Conservation (phyloP, 2,797 vertebrate species). For the Acomys russatus region DNA sequence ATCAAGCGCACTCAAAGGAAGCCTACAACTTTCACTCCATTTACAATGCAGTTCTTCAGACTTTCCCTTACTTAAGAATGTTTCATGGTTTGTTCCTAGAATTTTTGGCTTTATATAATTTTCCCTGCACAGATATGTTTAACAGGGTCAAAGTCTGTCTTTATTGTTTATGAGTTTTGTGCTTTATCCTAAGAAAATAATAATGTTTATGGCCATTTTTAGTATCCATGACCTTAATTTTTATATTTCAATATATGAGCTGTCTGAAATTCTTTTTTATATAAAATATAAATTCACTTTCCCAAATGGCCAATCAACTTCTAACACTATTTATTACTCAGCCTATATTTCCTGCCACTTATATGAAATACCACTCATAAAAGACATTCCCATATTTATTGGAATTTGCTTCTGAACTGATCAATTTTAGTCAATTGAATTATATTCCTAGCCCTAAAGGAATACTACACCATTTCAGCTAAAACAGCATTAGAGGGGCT, state of each 20-base stretch:
- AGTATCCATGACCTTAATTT: slow-evolving; percentile 57
- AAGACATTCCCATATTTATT: slow-evolving; percentile 46
- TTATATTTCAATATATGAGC: slow-evolving; percentile 56
- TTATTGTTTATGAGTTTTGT: slow-evolving; percentile 54
- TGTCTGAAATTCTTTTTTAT: slow-evolving; percentile 56
- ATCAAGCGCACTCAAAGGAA: neutral
- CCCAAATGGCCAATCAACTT: neutral
- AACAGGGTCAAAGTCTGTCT: slow-evolving; percentile 12
- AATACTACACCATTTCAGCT: slow-evolving; percentile 21
- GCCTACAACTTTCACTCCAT: slow-evolving; percentile 30
- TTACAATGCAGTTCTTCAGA: neutral
- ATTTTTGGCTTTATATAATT: slow-evolving; percentile 30
- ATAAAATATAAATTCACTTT: slow-evolving; percentile 55
- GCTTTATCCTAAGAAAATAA: slow-evolving; percentile 58
- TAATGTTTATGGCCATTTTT: slow-evolving; percentile 27
- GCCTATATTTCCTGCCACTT: neutral
- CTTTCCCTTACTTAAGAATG: slow-evolving; percentile 55
- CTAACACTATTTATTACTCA: slow-evolving; percentile 30
- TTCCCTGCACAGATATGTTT: slow-evolving; percentile 49
- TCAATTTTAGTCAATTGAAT: slow-evolving; percentile 18
- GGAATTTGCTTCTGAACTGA: slow-evolving; percentile 40
- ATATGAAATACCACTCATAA: slow-evolving; percentile 41
- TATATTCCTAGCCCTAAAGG: slow-evolving; percentile 33
- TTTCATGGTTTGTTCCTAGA: slow-evolving; percentile 53
- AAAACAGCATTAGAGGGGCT: neutral